A percentile compares a stretch with the other conserved stretches of the same genome.
These are phyloP conservation scores for Caracal caracal DNA, from an alignment of 2,113 vertebrate species.

Conservation along the genomic window DNA sequence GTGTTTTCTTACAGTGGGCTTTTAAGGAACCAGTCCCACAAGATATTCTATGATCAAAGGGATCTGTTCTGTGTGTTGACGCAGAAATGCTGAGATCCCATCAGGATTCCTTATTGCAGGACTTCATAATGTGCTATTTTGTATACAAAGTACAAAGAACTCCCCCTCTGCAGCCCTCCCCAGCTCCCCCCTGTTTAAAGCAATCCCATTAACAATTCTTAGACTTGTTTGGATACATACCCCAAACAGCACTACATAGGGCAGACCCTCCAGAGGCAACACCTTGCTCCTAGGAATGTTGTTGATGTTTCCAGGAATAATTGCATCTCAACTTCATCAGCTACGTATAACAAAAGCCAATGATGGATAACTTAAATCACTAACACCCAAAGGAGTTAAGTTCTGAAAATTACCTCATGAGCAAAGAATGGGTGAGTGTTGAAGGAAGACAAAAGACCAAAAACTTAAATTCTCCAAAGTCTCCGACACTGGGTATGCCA, in stretches of 20 bases:
- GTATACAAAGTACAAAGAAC: not conserved
- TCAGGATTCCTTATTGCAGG: not conserved
- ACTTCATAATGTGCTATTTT: accelerated
- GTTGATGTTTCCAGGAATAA: not conserved
- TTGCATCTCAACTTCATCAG: not conserved
- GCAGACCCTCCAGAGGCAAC: not conserved
- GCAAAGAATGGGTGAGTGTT: not conserved
- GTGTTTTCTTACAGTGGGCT: not conserved
- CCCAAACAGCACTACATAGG: too few relatives aligned
- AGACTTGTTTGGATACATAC: not conserved
- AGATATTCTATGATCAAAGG: not conserved
- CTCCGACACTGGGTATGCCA: accelerated
- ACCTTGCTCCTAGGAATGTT: not conserved
- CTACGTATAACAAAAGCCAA: not conserved
- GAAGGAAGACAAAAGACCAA: not conserved
- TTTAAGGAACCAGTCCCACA: not conserved
- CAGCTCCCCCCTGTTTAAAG: not conserved
- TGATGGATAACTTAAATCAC: not conserved
- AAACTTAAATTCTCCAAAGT: not conserved
- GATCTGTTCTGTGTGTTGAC: not conserved
- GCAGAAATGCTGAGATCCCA: not conserved
- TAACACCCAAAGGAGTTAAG: not conserved
- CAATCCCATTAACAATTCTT: not conserved
- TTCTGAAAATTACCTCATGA: not conserved
- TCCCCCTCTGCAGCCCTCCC: too few relatives aligned